Evolutionary conservation across 2,113 vertebrate genomes (phyloP), one percentile per base, ranked within the genome.

Genomic region (Martes martes): DNA sequence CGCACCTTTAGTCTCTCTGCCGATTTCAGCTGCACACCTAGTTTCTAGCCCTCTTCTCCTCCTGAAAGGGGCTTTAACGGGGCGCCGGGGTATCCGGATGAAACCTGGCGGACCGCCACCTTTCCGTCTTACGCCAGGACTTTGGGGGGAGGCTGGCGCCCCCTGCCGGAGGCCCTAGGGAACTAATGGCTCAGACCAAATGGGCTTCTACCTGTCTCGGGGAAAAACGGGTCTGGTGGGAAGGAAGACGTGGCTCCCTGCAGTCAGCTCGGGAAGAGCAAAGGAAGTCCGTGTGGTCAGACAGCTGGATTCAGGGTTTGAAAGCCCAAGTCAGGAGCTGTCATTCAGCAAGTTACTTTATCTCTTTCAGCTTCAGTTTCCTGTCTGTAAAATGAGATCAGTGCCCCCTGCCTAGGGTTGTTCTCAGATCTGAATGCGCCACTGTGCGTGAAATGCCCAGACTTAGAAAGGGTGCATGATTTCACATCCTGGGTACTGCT

Each of bases 81-180:
- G 85, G 76, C 21, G 11, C 23, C 15, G 15, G 2, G 31, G 31
- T 6, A 4, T 45, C 39, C 10, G 2, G 11, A 67, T 63, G 83
- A 92, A 74, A 59, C 55, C 52, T 5, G 65, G 47, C 39, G n/a
- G 18, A 47, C 61, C 1, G 31, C 73, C 71, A 1, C 73, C 21
- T 86, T 82, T 61, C 63, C 4, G 0, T n/a, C 61, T 55, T 59
- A 2, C 2, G 3, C 92, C 2, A 2, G 67, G 55, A 84, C 63
- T 96, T 96, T 8, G 28, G 88, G 94, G 39, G 84, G 89, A 78
- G 76, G 65, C 33, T 97, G 10, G 95, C 87, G 94, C 92, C 97
- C 89, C 94, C 97, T 97, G 93, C 90, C 42, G 95, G 95, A 81
- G 86, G 33, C 26, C 67, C 45, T 19, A 1, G 65, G 91, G 89